phyloP scores from a whole-genome alignment of 2,113 vertebrate genomes.

The Sus scrofa region DNA sequence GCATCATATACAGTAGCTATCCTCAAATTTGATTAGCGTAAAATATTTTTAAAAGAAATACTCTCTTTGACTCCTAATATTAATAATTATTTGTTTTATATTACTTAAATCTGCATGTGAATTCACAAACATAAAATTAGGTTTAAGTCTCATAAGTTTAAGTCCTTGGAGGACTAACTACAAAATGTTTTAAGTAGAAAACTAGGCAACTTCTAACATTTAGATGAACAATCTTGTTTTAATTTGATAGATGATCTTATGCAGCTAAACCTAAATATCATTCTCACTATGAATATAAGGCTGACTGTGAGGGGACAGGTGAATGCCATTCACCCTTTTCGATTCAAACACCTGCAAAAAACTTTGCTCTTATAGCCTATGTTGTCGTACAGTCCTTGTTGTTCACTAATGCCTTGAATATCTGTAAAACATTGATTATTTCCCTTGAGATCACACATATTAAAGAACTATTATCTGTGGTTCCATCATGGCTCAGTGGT shows the following conservation, averaged over 20 bases:
- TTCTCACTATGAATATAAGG: neutral
- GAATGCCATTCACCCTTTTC: neutral
- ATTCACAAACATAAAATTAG: neutral
- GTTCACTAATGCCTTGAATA: neutral
- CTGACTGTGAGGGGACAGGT: neutral
- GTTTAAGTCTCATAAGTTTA: neutral
- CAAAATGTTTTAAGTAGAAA: neutral
- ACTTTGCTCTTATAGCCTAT: neutral
- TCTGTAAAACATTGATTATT: neutral
- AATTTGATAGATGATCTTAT: neutral
- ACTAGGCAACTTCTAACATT: neutral
- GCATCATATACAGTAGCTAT: neutral
- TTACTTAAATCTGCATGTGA: neutral
- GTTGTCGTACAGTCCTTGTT: neutral
- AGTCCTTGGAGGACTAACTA: neutral
- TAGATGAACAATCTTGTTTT: neutral
- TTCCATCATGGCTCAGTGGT: too few relatives aligned
- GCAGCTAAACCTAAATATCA: neutral
- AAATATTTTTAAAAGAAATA: neutral
- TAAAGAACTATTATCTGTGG: neutral
- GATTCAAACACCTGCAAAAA: neutral
- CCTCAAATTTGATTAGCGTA: neutral
- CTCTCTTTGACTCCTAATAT: neutral
- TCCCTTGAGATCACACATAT: neutral
- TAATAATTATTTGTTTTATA: neutral